phyloP scores from a whole-genome alignment of 2,888 invertebrate species.

The Cantharis nigra region DNA sequence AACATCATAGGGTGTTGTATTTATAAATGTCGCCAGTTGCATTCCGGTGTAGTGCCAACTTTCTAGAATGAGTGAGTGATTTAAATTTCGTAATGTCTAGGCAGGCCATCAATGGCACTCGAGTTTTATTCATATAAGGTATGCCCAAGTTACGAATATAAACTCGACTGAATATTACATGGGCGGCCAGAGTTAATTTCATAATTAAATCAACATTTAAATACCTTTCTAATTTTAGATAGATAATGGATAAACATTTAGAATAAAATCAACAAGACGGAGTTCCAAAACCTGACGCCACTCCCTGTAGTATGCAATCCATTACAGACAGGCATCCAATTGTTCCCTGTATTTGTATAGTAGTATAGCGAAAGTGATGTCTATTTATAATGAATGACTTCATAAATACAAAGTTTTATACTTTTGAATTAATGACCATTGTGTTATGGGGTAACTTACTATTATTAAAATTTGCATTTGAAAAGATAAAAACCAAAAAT shows the following conservation, averaged over 20 bases:
- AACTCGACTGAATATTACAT: neutral
- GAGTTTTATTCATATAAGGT: neutral
- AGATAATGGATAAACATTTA: neutral
- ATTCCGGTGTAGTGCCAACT: conserved; percentile 19
- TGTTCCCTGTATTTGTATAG: conserved; percentile 14
- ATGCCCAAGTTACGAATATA: neutral
- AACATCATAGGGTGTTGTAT: conserved; percentile 7
- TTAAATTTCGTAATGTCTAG: neutral
- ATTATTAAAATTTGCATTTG: neutral
- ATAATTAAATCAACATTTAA: neutral
- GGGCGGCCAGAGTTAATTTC: neutral
- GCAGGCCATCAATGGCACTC: neutral
- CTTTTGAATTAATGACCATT: neutral
- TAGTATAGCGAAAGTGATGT: conserved; percentile 31
- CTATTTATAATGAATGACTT: neutral
- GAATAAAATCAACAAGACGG: neutral
- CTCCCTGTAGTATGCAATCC: conserved; percentile 9
- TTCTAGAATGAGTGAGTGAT: conserved; percentile 10
- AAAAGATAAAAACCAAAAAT: neutral
- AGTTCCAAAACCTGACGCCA: neutral
- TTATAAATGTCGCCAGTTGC: conserved; percentile 26
- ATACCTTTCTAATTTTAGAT: neutral
- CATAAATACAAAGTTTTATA: neutral
- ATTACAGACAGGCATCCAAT: conserved; percentile 5
- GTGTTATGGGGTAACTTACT: neutral